Conservation (phyloP, 2,113 vertebrate species). For the Brienomyrus longianalis region DNA sequence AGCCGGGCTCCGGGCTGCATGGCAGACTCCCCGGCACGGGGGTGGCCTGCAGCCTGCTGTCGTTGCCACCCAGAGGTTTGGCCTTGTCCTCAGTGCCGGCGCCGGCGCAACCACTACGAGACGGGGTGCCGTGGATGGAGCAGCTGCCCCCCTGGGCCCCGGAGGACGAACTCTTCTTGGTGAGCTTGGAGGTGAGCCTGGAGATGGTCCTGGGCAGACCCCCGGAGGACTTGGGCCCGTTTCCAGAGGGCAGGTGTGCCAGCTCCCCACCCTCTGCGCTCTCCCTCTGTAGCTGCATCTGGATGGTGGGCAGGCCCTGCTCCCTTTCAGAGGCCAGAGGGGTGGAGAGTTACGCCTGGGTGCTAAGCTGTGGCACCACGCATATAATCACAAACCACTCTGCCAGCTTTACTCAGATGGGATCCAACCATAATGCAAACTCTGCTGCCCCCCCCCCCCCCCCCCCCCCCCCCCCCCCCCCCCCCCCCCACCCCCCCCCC, state of each 20-base stretch:
- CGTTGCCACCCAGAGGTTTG: conserved; percentile 61
- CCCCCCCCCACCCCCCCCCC: too few relatives aligned
- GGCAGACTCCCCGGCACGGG: conserved; percentile 73
- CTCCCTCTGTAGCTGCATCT: conserved; percentile 90
- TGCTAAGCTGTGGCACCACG: conserved; percentile 27
- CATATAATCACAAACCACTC: not conserved
- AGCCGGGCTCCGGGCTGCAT: conserved; percentile 46
- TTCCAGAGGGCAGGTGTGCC: conserved; percentile 72
- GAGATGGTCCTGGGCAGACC: conserved; percentile 94
- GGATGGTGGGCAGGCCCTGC: conserved; percentile 88
- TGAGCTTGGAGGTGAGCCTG: conserved; percentile 93
- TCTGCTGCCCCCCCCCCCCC: not conserved
- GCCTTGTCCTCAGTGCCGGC: conserved; percentile 74
- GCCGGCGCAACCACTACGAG: conserved; percentile 68
- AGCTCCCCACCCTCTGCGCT: conserved; percentile 73
- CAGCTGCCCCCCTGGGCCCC: conserved; percentile 71
- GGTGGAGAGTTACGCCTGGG: not conserved
- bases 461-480: not conserved
- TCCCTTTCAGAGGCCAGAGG: conserved; percentile 63
- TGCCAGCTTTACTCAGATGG: not conserved
- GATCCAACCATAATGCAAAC: not conserved
- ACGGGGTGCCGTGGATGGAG: conserved; percentile 83
- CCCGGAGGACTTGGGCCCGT: conserved; percentile 78
- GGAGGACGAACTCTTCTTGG: conserved; percentile 84
- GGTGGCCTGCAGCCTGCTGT: conserved; percentile 74